Percentiles rank a stretch among this genome's conserved stretches.
phyloP scores from a whole-genome alignment of 2,888 invertebrate genomes.

The Sarcophaga carnaria region DNA sequence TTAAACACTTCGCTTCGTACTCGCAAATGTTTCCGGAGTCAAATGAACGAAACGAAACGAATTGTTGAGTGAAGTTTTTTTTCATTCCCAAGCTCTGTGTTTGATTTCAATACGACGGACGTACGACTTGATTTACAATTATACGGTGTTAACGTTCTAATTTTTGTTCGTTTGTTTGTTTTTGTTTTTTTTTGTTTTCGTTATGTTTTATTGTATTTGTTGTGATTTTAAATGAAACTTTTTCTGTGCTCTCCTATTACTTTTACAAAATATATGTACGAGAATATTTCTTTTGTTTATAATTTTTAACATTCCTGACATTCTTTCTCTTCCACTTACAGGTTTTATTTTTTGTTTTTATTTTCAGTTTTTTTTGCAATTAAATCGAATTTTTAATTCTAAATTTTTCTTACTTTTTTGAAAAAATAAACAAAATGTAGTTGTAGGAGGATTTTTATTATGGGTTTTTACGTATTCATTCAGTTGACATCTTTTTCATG shows the following conservation, averaged over 20 bases:
- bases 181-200: slow-evolving; percentile 25
- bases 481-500: neutral
- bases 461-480: slow-evolving; percentile 35
- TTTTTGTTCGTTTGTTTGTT: slow-evolving; percentile 25
- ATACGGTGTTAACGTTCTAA: slow-evolving; percentile 14
- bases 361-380: neutral
- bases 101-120: slow-evolving; percentile 2
- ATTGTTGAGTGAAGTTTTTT: slow-evolving; percentile 12
- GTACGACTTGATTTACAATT: slow-evolving; percentile 12
- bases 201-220: slow-evolving; percentile 5
- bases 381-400: too few relatives aligned
- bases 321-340: slow-evolving; percentile 1
- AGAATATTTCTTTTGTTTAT: too few relatives aligned
- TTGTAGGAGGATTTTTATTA: neutral
- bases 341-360: neutral
- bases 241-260: slow-evolving; percentile 1
- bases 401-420: neutral
- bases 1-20: slow-evolving; percentile 32
- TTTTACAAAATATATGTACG: too few relatives aligned
- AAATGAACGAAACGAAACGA: slow-evolving; percentile 39
- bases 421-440: neutral
- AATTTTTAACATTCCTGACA: slow-evolving; percentile 24
- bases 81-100: slow-evolving; percentile 9
- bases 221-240: slow-evolving; percentile 1
- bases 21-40: slow-evolving; percentile 62